Percentiles rank a stretch among this genome's conserved stretches.
Evolutionary conservation across 2,888 invertebrate species (phyloP).

Genomic region (Epinotia nisella): DNA sequence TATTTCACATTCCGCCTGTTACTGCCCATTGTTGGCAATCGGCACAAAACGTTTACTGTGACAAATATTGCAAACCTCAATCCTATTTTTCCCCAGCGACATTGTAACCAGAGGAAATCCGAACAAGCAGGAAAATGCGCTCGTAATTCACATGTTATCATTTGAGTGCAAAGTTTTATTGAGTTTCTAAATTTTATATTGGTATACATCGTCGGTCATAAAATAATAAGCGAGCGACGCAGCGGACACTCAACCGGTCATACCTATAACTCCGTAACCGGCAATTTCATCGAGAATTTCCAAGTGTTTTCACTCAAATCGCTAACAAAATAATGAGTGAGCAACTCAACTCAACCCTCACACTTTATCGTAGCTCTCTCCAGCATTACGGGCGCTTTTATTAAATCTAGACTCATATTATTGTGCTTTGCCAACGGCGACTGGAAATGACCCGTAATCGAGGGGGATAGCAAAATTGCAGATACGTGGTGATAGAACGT

Average conservation of each 20-base stretch:
- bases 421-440: slow-evolving; percentile 68
- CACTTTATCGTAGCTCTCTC: slow-evolving; percentile 77
- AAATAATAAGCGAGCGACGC: slow-evolving; percentile 32
- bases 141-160: neutral
- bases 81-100: slow-evolving; percentile 20
- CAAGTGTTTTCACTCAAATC: slow-evolving; percentile 76
- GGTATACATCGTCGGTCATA: slow-evolving; percentile 28
- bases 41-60: slow-evolving; percentile 26
- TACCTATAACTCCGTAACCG: slow-evolving; percentile 62
- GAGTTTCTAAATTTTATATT: slow-evolving; percentile 32
- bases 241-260: slow-evolving; percentile 41
- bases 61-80: slow-evolving; percentile 35
- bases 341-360: slow-evolving; percentile 64
- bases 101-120: slow-evolving; percentile 22
- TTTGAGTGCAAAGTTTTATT: neutral
- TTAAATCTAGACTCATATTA: slow-evolving; percentile 74
- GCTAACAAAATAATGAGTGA: slow-evolving; percentile 75
- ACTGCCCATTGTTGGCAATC: slow-evolving; percentile 39
- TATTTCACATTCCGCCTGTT: slow-evolving; percentile 37
- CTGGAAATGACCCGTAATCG: slow-evolving; percentile 64
- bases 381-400: slow-evolving; percentile 62
- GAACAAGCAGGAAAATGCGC: slow-evolving; percentile 23
- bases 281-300: slow-evolving; percentile 74
- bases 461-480: slow-evolving; percentile 58
- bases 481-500: slow-evolving; percentile 55